A percentile compares a stretch with the other conserved stretches of the same genome.
phyloP scores from a whole-genome alignment of 2,797 vertebrate genomes.

The Salmo trutta region DNA sequence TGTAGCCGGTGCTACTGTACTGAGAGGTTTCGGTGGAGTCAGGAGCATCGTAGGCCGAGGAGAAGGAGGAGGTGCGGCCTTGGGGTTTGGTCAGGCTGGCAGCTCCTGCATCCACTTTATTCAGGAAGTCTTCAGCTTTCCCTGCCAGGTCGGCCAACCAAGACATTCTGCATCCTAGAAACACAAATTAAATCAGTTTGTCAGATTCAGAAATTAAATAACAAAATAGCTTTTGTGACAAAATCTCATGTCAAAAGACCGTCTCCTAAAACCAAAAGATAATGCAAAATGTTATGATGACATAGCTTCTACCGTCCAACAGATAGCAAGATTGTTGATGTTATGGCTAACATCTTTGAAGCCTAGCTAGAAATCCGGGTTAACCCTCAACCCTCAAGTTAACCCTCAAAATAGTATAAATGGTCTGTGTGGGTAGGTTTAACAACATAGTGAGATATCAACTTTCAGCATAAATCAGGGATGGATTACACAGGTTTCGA shows the following conservation, averaged over 20 bases:
- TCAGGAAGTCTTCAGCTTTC: constrained; percentile 93
- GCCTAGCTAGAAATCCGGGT: not conserved
- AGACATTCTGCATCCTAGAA: constrained; percentile 81
- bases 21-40: constrained; percentile 53
- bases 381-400: too few species aligned
- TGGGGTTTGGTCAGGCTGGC: constrained; percentile 83
- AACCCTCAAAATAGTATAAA: not conserved
- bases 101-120: constrained; percentile 95
- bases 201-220: not conserved
- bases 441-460: not conserved
- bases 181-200: not conserved
- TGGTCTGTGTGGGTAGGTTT: not conserved
- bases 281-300: not conserved
- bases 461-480: not conserved
- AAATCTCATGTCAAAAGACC: not conserved
- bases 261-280: not conserved
- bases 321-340: not conserved
- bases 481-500: not conserved
- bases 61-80: constrained; percentile 47
- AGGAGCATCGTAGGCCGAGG: constrained; percentile 48
- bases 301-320: not conserved
- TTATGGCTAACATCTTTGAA: not conserved
- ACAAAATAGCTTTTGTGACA: not conserved
- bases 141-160: constrained; percentile 94
- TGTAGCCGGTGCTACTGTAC: constrained; percentile 49